Conservation (phyloP, 1,140 invertebrate species). For the Agrilus planipennis region DNA sequence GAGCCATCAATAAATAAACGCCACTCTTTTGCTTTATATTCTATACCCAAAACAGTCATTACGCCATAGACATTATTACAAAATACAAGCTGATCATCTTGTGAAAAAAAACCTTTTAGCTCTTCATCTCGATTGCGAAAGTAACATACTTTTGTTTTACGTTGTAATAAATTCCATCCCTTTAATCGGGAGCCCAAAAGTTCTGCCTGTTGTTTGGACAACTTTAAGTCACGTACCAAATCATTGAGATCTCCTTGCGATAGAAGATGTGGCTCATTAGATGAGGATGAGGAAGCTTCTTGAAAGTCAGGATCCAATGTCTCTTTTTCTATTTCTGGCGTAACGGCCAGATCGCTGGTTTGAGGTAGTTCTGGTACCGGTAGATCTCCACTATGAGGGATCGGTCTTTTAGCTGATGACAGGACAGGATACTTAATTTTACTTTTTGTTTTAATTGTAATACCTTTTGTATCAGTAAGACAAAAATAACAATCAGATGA, state of each 20-base stretch:
- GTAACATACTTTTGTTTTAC: conserved; percentile 6
- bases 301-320: too few relatives aligned
- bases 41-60: background rate
- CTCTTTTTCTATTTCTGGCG: too few relatives aligned
- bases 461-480: too few relatives aligned
- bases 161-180: conserved; percentile 1
- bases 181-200: conserved; percentile 6
- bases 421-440: too few relatives aligned
- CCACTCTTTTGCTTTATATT: conserved; percentile 1
- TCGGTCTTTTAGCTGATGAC: too few relatives aligned
- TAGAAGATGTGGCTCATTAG: conserved; percentile 6
- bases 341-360: too few relatives aligned
- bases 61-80: background rate
- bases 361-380: too few relatives aligned
- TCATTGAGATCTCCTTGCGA: conserved; percentile 2
- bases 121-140: conserved; percentile 5
- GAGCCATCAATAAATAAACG: conserved; percentile 6
- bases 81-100: background rate
- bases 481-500: too few relatives aligned
- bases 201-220: background rate
- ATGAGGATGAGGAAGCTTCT: too few relatives aligned
- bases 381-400: too few relatives aligned
- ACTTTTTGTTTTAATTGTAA: too few relatives aligned
- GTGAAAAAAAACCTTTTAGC: background rate
- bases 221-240: conserved; percentile 2